These are phyloP conservation scores for Laticauda laticaudata DNA, from an alignment of 2,113 vertebrate species.

Conservation along the genomic window DNA sequence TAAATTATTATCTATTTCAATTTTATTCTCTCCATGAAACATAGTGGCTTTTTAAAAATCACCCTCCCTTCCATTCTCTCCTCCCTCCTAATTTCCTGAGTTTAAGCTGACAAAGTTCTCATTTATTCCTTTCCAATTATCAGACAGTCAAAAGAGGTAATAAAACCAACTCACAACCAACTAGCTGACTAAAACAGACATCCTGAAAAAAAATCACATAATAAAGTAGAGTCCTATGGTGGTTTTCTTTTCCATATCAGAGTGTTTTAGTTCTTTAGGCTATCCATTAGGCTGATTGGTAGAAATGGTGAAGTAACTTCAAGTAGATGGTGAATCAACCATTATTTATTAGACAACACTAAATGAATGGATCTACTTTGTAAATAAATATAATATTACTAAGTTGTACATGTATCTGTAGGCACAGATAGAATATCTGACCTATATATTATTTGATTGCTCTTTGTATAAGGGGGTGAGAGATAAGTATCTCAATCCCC, in stretches of 20 bases:
- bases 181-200: background rate
- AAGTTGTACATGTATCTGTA: too few species aligned
- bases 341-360: background rate
- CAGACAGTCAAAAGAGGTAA: background rate
- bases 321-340: background rate
- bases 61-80: background rate
- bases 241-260: background rate
- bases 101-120: background rate
- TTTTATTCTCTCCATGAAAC: background rate
- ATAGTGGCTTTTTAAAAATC: background rate
- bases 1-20: background rate
- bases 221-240: background rate
- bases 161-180: background rate
- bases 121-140: background rate
- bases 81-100: background rate
- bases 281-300: background rate
- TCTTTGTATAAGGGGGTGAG: too few species aligned
- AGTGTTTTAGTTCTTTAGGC: background rate
- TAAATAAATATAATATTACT: background rate
- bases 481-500: too few species aligned
- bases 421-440: too few species aligned
- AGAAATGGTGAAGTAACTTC: background rate
- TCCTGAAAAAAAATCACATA: background rate
- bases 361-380: background rate
- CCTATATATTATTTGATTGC: too few species aligned